phyloP scores from a whole-genome alignment of 2,888 invertebrate genomes.

The Cataglyphis cursor region DNA sequence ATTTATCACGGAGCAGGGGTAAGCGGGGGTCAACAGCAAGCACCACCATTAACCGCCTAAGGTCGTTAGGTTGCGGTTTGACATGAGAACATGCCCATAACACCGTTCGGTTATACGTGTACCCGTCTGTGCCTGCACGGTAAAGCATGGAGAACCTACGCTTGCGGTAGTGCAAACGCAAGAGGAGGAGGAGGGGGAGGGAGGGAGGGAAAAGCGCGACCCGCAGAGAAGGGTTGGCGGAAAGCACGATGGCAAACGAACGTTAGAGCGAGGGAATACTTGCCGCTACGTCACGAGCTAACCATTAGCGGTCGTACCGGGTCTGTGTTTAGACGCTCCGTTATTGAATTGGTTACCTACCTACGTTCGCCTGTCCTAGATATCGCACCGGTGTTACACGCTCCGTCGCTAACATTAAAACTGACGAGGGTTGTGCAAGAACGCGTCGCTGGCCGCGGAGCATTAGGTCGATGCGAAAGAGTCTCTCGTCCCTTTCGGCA shows the following conservation, averaged over 20 bases:
- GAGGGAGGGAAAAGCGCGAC: neutral
- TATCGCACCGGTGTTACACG: constrained; percentile 74
- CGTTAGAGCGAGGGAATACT: constrained; percentile 55
- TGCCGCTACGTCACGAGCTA: constrained; percentile 74
- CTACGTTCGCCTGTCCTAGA: constrained; percentile 67
- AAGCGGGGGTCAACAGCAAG: constrained; percentile 69
- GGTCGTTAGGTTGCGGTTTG: constrained; percentile 85
- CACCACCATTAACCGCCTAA: constrained; percentile 82
- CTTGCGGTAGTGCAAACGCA: constrained; percentile 57
- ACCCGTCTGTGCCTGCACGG: constrained; percentile 70
- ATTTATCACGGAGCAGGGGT: constrained; percentile 83
- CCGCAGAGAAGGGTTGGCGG: constrained; percentile 34
- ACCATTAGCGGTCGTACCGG: constrained; percentile 79
- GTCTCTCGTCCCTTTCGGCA: constrained; percentile 12
- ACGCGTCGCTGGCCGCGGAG: constrained; percentile 26
- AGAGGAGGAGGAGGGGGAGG: constrained; percentile 6
- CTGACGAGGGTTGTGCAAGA: constrained; percentile 61
- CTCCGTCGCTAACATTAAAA: constrained; percentile 67
- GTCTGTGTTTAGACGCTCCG: constrained; percentile 78
- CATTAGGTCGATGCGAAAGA: constrained; percentile 33
- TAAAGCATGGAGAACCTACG: constrained; percentile 70
- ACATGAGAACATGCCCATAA: constrained; percentile 85
- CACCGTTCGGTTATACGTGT: constrained; percentile 82
- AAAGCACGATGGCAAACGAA: constrained; percentile 60
- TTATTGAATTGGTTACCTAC: constrained; percentile 80